Conservation (phyloP, 2,797 vertebrate species). For the Etheostoma nigrum region DNA sequence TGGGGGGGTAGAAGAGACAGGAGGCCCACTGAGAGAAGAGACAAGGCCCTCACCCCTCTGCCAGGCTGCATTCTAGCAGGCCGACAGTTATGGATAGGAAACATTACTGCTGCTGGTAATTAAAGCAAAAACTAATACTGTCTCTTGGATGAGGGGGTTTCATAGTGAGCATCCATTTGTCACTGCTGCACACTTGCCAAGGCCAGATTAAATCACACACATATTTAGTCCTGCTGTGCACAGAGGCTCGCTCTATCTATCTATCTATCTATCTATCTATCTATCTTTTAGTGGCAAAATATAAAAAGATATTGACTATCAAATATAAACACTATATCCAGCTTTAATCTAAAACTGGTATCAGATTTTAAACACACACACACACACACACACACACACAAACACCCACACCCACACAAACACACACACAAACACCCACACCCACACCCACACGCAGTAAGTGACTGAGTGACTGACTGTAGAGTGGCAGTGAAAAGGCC, state of each 20-base stretch:
- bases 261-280: conserved; percentile 43
- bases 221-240: conserved; percentile 83
- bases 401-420: conserved; percentile 43
- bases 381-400: too few species aligned
- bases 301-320: conserved; percentile 6
- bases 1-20: conserved; percentile 87
- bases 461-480: conserved; percentile 68
- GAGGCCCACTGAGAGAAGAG: conserved; percentile 95
- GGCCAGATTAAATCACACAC: conserved; percentile 92
- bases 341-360: conserved; percentile 21
- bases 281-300: background rate
- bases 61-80: conserved; percentile 92
- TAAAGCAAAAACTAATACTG: conserved; percentile 99
- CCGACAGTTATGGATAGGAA: conserved; percentile 99
- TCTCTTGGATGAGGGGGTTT: conserved; percentile 93
- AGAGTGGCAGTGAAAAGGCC: conserved; percentile 76
- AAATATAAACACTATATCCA: background rate
- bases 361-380: conserved; percentile 43
- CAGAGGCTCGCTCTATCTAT: conserved; percentile 48
- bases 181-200: conserved; percentile 87
- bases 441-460: conserved; percentile 61
- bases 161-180: conserved; percentile 93
- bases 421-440: too few species aligned
- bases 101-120: conserved; percentile 96
- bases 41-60: conserved; percentile 95